Base-by-base conservation (phyloP, 2,888 invertebrate genomes). In the Periphyllus acericola region DNA sequence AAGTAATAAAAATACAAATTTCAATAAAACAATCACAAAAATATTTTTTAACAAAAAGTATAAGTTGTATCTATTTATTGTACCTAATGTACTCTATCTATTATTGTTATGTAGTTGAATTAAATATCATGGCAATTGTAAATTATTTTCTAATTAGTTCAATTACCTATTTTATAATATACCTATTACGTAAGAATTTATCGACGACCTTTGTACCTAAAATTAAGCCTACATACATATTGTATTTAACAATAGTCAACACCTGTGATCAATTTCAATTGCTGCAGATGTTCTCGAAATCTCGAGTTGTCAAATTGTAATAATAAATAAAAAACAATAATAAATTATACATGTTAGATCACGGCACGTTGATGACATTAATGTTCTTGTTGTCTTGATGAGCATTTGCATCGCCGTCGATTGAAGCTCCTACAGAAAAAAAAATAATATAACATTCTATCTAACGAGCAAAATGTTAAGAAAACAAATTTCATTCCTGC, bases 361-460 rank as follows among this genome's bases (percentile, higher is more conserved):
- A 88, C 36, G 79, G 60, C 55, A 36, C 72, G 40, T 79, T 83
- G 60, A 72, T 78, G 79, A 55, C n/a, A 71, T 82, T 82, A 4
- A 82, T 89, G 36, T 81, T 89, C 83, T 89, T 86, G 79, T 68
- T 85, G 29, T 87, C 87, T 81, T 81, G 87, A 66, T 86, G 52
- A 34, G 60, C 68, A 55, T 85, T 87, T 74, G 80, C 40, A n/a
- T 87, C 87, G 25, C 66, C 74, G 46, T 87, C 87, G 9, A 81
- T 75, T 46, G 87, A 80, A 87, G 87, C 87, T 40, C 87, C 87
- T 87, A 6, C 25, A 32, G 8, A 40, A 34, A 55, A 55, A 29
- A n/a, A 52, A n/a, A n/a, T 75, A 76, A 21, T 3, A 55, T 34
- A 25, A 78, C 32, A 52, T 14, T 29, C 52, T 46, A n/a, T 2